Evolutionary conservation across 2,888 invertebrate genomes (phyloP), one percentile per base, ranked within the genome.

Genomic region (Heliconius ismenius): DNA sequence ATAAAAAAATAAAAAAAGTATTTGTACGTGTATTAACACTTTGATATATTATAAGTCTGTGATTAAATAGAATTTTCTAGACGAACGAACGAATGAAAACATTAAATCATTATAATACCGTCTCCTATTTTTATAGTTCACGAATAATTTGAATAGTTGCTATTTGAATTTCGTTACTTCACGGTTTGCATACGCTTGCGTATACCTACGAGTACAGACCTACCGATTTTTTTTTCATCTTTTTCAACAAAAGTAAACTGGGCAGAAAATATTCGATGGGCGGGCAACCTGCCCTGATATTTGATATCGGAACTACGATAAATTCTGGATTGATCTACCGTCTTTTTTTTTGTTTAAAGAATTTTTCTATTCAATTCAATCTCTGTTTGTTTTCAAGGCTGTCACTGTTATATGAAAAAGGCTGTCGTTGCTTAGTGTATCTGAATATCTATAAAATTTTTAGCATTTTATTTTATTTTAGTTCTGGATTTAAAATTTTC

Each of bases 231-330:
- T 76, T 79, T 64, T 75, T 63, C 72, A 63, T 54, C 43, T 79
- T 79, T 79, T 77, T 77, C 58, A 68, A 54, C 65, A 76, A 76
- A 78, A 79, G 79, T 75, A 80, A 80, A 79, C 79, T 79, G 79
- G 69, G 78, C 79, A 76, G 78, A 81, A 79, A 79, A 79, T 81
- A 79, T 81, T 79, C 79, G 78, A 75, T 75, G 78, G 78, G 76
- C 78, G 76, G 78, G 24, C 67, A 58, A 69, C 70, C 36, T 63
- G 73, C 54, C 54, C 67, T 70, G 72, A 77, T 79, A 77, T 79
- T 77, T 74, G 77, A 79, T 79, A 70, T 78, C 43, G 69, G 28
- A 65, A 54, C 65, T 72, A 24, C 54, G 58, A 78, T 58, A 28
- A 60, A 63, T 28, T 76, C 76, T 65, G 49, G 63, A 64, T 69